phyloP scores from a whole-genome alignment of 1,140 invertebrate species.

The Hylaeus anthracinus region DNA sequence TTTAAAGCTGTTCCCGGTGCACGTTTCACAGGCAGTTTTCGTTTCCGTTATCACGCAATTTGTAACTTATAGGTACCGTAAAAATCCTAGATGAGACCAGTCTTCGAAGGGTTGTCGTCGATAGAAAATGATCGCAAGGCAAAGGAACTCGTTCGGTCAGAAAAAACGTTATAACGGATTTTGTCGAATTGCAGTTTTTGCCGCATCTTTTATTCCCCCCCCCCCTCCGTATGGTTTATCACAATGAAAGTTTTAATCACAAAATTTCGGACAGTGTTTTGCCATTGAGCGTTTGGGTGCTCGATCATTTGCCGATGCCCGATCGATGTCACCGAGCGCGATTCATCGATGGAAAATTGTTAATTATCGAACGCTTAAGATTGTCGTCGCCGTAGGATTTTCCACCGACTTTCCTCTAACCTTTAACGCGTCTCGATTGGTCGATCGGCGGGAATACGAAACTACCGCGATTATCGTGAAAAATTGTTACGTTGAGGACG shows the following conservation, averaged over 20 bases:
- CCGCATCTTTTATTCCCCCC: background rate
- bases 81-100: conserved; percentile 28
- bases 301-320: background rate
- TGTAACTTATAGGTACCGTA: conserved; percentile 13
- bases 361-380: conserved; percentile 34
- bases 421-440: background rate
- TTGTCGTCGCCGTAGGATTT: conserved; percentile 30
- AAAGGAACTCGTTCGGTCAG: conserved; percentile 21
- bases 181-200: background rate
- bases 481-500: background rate
- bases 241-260: conserved; percentile 8
- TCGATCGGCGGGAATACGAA: background rate
- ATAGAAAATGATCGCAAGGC: conserved; percentile 29
- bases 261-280: conserved; percentile 1
- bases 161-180: background rate
- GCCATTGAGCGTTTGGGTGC: background rate
- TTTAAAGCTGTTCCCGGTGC: conserved; percentile 12
- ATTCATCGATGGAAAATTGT: background rate
- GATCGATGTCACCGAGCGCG: background rate
- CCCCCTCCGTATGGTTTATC: background rate
- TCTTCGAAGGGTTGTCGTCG: conserved; percentile 3
- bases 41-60: conserved; percentile 26
- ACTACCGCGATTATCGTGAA: background rate
- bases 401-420: background rate
- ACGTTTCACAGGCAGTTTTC: conserved; percentile 26